Evolutionary conservation across 2,113 vertebrate species (phyloP).

Genomic region (Melanocharis versteri): DNA sequence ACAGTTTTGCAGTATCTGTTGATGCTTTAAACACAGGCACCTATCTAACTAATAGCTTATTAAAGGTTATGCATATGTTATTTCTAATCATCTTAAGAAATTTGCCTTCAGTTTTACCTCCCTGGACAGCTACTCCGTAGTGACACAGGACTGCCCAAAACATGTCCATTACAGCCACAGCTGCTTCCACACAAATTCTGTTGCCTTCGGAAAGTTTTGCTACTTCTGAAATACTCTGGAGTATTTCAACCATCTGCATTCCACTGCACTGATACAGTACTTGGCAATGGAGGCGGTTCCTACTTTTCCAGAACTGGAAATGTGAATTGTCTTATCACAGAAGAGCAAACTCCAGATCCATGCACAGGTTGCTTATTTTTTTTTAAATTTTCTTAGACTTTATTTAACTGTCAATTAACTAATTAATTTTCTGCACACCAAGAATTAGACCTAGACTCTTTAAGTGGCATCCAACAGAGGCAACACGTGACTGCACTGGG

Average conservation of each 20-base stretch:
- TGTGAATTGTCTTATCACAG: background rate
- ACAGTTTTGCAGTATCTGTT: background rate
- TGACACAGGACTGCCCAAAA: background rate
- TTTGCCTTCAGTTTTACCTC: background rate
- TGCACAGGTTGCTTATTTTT: background rate
- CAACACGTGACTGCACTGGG: fast-evolving
- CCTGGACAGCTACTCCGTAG: background rate
- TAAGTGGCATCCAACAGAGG: background rate
- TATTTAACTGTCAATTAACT: background rate
- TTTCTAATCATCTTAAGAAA: background rate
- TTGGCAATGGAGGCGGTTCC: background rate
- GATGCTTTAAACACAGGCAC: background rate
- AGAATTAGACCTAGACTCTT: background rate
- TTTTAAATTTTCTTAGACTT: background rate
- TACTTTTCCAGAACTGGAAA: background rate
- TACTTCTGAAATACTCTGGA: background rate
- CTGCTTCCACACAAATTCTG: background rate
- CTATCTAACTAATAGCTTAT: constrained; percentile 8
- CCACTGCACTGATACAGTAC: background rate
- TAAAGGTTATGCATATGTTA: background rate
- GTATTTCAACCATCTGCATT: background rate
- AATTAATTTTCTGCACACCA: background rate
- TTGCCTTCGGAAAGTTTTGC: background rate
- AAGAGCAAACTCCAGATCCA: background rate
- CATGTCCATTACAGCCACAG: background rate